Evolutionary conservation across 2,113 vertebrate genomes (phyloP).

Genomic region (Leptodactylus fuscus): DNA sequence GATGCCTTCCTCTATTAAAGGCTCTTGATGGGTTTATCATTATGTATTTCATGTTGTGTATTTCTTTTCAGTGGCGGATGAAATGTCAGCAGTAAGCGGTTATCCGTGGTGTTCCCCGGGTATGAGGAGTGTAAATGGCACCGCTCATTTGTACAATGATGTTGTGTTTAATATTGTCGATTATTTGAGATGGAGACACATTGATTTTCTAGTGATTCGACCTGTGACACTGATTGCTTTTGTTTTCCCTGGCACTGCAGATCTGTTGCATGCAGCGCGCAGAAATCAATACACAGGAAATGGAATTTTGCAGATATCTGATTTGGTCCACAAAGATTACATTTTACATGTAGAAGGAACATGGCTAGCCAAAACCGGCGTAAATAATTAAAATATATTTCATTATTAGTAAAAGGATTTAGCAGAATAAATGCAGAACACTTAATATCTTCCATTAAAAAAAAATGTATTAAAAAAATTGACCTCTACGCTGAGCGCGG

Average conservation of each 20-base stretch:
- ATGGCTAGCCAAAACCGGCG: not conserved
- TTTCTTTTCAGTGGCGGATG: not conserved
- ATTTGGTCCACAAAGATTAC: conserved; percentile 38
- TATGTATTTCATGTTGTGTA: not conserved
- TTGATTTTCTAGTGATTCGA: conserved; percentile 56
- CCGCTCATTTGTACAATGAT: conserved; percentile 56
- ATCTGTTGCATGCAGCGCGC: conserved; percentile 47
- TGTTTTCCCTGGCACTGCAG: conserved; percentile 47
- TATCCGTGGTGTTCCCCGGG: conserved; percentile 25
- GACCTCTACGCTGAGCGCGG: not conserved
- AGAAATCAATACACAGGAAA: conserved; percentile 57
- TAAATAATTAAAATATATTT: conserved; percentile 12
- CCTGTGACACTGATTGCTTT: conserved; percentile 58
- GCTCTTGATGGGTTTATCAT: not conserved
- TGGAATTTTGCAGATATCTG: conserved; percentile 55
- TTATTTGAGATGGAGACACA: conserved; percentile 58
- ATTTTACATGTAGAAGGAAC: conserved; percentile 26
- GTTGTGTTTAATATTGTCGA: conserved; percentile 54
- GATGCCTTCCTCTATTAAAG: too few species aligned
- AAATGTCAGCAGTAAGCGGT: not conserved
- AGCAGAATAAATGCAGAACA: not conserved
- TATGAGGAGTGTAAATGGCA: conserved; percentile 35
- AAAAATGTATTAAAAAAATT: not conserved
- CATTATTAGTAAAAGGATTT: not conserved
- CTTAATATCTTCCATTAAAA: not conserved